phyloP scores from a whole-genome alignment of 2,888 invertebrate species.

The Amiota minor region DNA sequence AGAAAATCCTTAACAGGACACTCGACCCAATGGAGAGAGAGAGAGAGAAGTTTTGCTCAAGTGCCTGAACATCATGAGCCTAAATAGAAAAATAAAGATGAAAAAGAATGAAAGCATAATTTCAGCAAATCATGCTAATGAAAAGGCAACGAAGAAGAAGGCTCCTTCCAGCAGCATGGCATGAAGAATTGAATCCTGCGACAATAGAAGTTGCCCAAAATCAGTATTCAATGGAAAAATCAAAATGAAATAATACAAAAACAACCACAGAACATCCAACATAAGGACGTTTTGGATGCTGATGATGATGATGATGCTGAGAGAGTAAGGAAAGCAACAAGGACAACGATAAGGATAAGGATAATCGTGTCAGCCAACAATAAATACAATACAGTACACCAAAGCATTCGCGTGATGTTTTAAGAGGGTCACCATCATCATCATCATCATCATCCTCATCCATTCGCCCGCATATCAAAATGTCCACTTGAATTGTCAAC shows the following conservation, averaged over 20 bases:
- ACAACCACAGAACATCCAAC: background rate
- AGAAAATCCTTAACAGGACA: background rate
- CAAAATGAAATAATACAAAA: background rate
- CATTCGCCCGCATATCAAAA: too few relatives aligned
- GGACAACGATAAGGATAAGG: background rate
- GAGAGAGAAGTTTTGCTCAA: conserved; percentile 40
- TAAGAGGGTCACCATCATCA: too few relatives aligned
- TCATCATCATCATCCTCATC: too few relatives aligned
- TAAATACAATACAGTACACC: too few relatives aligned
- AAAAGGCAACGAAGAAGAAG: conserved; percentile 49
- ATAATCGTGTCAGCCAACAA: conserved; percentile 8
- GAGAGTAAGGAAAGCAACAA: background rate
- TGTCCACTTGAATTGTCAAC: too few relatives aligned
- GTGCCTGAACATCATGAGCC: background rate
- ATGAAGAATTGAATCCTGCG: conserved; percentile 25
- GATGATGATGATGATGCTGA: background rate
- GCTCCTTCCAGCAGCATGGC: too few relatives aligned
- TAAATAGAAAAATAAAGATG: conserved; percentile 31
- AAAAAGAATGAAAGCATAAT: conserved; percentile 48
- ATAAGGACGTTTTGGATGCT: background rate
- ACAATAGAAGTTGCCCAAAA: background rate
- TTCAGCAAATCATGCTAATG: conserved; percentile 63
- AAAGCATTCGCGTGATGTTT: too few relatives aligned
- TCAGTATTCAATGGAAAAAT: background rate
- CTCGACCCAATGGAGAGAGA: conserved; percentile 28